phyloP scores from a whole-genome alignment of 2,888 invertebrate species.

The Itoplectis maculator region DNA sequence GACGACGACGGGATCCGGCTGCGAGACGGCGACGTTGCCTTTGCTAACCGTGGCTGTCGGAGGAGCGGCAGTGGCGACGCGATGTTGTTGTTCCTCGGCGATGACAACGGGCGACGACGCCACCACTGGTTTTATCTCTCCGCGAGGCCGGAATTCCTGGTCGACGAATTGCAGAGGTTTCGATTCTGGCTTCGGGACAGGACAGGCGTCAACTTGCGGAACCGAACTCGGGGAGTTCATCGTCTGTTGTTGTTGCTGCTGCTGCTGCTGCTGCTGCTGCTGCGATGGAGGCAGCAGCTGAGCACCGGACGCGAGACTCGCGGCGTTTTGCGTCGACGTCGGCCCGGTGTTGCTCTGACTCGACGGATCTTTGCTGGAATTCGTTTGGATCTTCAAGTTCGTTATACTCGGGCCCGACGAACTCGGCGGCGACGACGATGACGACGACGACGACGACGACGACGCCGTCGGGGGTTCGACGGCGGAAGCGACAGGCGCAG shows the following conservation, averaged over 20 bases:
- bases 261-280: slow-evolving; percentile 11
- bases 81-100: slow-evolving; percentile 71
- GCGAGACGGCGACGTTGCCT: slow-evolving; percentile 78
- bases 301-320: slow-evolving; percentile 71
- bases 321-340: slow-evolving; percentile 70
- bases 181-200: slow-evolving; percentile 69
- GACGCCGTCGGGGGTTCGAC: too few relatives aligned
- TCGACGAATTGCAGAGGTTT: slow-evolving; percentile 76
- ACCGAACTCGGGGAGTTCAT: slow-evolving; percentile 40
- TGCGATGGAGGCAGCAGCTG: slow-evolving; percentile 25
- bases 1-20: slow-evolving; percentile 74
- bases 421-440: slow-evolving; percentile 48
- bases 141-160: slow-evolving; percentile 77
- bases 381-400: slow-evolving; percentile 72
- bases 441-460: slow-evolving; percentile 41
- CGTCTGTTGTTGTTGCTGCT: slow-evolving; percentile 20
- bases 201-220: slow-evolving; percentile 31
- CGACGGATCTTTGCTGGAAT: slow-evolving; percentile 71
- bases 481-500: background rate
- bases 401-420: slow-evolving; percentile 37
- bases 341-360: slow-evolving; percentile 74
- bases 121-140: slow-evolving; percentile 75
- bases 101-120: background rate
- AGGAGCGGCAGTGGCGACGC: slow-evolving; percentile 51
- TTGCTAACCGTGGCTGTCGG: slow-evolving; percentile 68